A percentile compares a stretch with the other conserved stretches of the same genome.
phyloP scores from a whole-genome alignment of 2,113 vertebrate genomes.

The Stictonetta naevosa region DNA sequence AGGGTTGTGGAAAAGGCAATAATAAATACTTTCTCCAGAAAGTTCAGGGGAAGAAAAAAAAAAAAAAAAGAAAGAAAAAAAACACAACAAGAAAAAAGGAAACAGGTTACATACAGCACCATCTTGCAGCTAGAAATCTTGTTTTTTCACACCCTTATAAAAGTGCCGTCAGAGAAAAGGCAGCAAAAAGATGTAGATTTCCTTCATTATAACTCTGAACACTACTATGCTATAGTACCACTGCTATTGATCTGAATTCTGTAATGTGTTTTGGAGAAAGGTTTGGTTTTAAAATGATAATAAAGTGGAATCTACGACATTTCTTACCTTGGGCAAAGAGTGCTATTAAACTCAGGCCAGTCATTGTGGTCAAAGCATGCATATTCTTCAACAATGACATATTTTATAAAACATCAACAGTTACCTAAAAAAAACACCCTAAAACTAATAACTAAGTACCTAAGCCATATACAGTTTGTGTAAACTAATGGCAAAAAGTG shows the following conservation, averaged over 20 bases:
- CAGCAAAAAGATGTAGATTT: background rate
- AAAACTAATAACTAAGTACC: background rate
- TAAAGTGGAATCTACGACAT: background rate
- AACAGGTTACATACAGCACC: background rate
- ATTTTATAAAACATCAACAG: background rate
- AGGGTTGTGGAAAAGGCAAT: background rate
- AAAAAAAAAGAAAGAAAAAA: background rate
- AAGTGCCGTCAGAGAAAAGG: background rate
- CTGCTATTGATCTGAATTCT: background rate
- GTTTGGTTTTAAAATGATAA: background rate
- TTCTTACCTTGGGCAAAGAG: background rate
- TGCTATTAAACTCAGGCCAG: background rate
- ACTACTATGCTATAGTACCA: background rate
- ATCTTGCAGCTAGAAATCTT: background rate
- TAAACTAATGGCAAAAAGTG: background rate
- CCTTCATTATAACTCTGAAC: background rate
- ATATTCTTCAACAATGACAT: background rate
- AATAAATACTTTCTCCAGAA: background rate
- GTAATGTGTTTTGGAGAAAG: background rate
- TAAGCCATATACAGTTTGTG: background rate
- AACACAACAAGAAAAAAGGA: background rate
- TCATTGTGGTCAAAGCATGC: background rate
- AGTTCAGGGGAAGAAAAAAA: background rate
- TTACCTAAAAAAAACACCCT: background rate
- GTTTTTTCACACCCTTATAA: background rate